Conservation (phyloP, 2,797 vertebrate species). For the Malacoctenus gilli region DNA sequence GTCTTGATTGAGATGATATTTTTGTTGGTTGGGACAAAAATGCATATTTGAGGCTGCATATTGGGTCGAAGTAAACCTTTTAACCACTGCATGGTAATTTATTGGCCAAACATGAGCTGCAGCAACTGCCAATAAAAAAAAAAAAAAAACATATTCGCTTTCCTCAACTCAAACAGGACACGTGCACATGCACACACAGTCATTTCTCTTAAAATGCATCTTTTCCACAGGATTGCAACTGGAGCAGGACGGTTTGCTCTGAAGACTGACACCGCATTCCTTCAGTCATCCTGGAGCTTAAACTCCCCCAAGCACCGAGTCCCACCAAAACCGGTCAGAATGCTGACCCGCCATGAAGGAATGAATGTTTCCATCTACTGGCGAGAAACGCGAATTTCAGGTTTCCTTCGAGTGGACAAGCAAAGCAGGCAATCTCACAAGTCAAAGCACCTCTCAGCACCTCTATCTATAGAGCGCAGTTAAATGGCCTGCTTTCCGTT, state of each 20-base stretch:
- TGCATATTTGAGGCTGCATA: no score
- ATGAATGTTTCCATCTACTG: constrained; percentile 82
- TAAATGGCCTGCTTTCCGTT: constrained; percentile 69
- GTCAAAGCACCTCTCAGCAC: constrained; percentile 64
- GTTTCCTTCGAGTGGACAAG: constrained; percentile 28
- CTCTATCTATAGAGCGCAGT: constrained; percentile 68
- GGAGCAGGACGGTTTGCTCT: not conserved
- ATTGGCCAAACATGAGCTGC: no score
- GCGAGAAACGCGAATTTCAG: constrained; percentile 69
- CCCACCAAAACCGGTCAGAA: constrained; percentile 34
- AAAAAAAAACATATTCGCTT: no score
- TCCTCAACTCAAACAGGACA: no score
- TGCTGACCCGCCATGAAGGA: constrained; percentile 48
- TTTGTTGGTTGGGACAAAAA: no score
- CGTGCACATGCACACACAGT: no score
- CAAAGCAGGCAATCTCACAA: constrained; percentile 52
- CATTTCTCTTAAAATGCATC: no score
- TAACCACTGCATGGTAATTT: no score
- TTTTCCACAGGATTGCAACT: not conserved
- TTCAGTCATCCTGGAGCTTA: not conserved
- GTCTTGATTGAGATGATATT: no score
- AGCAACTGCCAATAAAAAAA: no score
- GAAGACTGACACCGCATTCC: not conserved
- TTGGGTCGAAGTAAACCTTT: no score
- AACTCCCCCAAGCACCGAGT: constrained; percentile 4